Evolutionary conservation across 2,797 vertebrate species (phyloP).

Genomic region (Coregonus sp.): DNA sequence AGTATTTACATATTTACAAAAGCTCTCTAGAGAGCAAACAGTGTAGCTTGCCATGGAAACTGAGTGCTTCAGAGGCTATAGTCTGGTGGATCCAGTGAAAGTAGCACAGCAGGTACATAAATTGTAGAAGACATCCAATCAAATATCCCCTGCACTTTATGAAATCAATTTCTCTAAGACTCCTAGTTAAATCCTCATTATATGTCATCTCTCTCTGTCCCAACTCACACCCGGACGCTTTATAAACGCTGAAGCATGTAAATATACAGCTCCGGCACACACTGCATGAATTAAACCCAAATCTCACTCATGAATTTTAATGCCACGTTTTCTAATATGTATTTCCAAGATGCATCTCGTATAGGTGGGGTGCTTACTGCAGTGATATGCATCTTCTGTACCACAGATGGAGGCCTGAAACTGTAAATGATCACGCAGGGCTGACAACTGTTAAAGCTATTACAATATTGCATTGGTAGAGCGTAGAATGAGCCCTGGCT

Average conservation of each 20-base stretch:
- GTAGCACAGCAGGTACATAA: neutral
- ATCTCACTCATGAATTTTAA: constrained; percentile 47
- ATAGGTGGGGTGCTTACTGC: neutral
- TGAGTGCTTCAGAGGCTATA: neutral
- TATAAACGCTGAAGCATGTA: constrained; percentile 23
- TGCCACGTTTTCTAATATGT: constrained; percentile 31
- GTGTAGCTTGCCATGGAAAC: neutral
- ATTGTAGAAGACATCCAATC: neutral
- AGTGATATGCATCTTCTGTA: neutral
- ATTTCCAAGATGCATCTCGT: constrained; percentile 22
- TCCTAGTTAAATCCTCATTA: constrained; percentile 14
- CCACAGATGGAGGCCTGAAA: neutral
- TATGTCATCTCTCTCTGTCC: neutral
- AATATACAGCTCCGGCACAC: neutral
- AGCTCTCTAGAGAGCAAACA: neutral
- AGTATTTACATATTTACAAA: neutral
- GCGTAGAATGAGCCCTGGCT: neutral
- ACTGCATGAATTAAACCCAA: constrained; percentile 32
- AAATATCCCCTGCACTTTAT: constrained; percentile 10
- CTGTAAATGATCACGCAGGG: neutral
- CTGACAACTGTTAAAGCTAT: constrained; percentile 3
- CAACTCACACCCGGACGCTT: neutral
- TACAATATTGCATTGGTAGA: constrained; percentile 8
- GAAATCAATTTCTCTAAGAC: neutral
- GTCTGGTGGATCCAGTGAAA: neutral